These are phyloP conservation scores for Drosophila pseudotakahashii DNA, from an alignment of 2,888 invertebrate species.

Conservation along the genomic window DNA sequence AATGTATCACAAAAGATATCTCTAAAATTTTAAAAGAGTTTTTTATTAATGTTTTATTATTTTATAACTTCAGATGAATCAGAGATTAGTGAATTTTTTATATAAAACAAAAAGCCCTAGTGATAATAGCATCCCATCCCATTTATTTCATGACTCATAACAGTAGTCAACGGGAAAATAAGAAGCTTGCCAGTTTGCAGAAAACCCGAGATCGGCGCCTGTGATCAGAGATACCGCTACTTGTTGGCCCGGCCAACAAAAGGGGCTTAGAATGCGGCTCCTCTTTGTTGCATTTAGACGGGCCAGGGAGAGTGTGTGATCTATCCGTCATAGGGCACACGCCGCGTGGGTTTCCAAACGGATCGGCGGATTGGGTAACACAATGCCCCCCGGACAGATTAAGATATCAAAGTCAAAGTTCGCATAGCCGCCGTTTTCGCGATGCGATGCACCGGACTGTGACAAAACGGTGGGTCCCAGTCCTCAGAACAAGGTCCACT, in stretches of 20 bases:
- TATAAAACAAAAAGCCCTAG: no score
- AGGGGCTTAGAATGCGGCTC: conserved; percentile 63
- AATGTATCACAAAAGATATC: no score
- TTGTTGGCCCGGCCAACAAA: conserved; percentile 67
- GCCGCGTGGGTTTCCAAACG: conserved; percentile 45
- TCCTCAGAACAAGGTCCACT: conserved; percentile 45
- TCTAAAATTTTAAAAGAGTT: no score
- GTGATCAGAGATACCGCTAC: conserved; percentile 74
- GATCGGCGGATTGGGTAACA: conserved; percentile 52
- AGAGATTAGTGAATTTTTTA: no score
- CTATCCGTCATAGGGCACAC: conserved; percentile 72
- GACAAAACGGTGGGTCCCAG: conserved; percentile 59
- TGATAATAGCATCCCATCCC: background rate
- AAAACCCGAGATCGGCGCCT: conserved; percentile 60
- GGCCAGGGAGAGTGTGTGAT: conserved; percentile 30
- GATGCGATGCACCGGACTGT: conserved; percentile 65
- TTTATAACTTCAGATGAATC: no score
- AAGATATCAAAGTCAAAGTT: conserved; percentile 80
- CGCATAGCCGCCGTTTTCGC: conserved; percentile 58
- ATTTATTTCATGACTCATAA: conserved; percentile 40
- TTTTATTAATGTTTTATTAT: no score
- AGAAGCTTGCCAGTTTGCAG: conserved; percentile 10
- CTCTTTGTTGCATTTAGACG: conserved; percentile 52
- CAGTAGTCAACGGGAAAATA: conserved; percentile 53
- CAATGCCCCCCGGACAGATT: conserved; percentile 68